A percentile compares a stretch with the other conserved stretches of the same genome.
Conservation (phyloP, 2,797 vertebrate genomes). For the Pogoniulus pusillus region DNA sequence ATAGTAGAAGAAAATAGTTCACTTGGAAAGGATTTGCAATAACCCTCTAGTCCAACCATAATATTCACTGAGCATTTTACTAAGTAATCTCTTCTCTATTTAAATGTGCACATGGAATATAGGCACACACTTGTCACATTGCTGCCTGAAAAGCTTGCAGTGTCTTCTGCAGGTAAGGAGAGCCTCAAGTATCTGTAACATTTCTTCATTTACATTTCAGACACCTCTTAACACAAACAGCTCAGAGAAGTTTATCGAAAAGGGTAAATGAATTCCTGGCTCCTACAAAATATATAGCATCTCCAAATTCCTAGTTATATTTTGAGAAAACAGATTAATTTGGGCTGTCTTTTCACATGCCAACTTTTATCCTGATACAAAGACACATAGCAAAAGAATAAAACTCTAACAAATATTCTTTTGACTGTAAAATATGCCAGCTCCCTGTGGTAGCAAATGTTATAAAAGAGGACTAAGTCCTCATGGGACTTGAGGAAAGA, state of each 20-base stretch:
- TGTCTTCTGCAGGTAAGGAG: conserved; percentile 47
- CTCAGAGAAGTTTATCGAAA: conserved; percentile 4
- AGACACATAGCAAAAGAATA: conserved; percentile 7
- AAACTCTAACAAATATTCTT: conserved; percentile 28
- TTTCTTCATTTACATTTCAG: conserved; percentile 51
- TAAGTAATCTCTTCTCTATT: background rate
- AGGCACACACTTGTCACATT: background rate
- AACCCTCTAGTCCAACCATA: background rate
- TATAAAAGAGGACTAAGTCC: conserved; percentile 21
- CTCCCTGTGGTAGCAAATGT: background rate
- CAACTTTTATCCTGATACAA: conserved; percentile 21
- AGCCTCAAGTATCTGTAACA: conserved; percentile 35
- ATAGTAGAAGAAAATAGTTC: background rate
- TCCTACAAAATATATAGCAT: background rate
- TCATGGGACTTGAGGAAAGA: conserved; percentile 20
- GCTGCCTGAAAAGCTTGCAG: background rate
- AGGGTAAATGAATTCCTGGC: background rate
- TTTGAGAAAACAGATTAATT: conserved; percentile 17
- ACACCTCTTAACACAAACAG: background rate
- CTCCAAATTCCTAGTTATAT: background rate
- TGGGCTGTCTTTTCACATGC: background rate
- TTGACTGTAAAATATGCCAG: background rate
- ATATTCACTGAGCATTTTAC: background rate
- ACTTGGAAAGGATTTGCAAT: background rate
- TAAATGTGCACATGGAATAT: background rate